Percentiles rank a stretch among this genome's conserved stretches.
Conservation (phyloP, 2,888 invertebrate species). For the Thymelicus sylvestris region DNA sequence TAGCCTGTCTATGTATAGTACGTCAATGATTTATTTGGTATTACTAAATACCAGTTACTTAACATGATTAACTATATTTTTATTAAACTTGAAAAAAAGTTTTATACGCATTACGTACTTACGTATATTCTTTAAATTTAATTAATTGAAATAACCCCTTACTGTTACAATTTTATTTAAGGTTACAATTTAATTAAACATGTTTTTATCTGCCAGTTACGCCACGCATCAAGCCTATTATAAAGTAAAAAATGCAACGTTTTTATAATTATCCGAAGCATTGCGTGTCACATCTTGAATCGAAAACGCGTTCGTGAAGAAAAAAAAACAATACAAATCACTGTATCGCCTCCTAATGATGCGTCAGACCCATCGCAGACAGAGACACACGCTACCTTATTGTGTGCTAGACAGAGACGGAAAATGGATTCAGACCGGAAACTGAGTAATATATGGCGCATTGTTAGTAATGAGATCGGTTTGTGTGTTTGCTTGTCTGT, state of each 20-base stretch:
- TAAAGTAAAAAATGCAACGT: conserved; percentile 17
- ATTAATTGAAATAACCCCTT: too few species aligned
- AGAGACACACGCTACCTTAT: conserved; percentile 47
- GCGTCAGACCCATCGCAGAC: conserved; percentile 65
- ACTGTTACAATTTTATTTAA: too few species aligned
- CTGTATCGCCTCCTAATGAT: conserved; percentile 79
- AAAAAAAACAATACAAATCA: conserved; percentile 70
- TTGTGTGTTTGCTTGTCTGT: conserved; percentile 69
- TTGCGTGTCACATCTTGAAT: conserved; percentile 27
- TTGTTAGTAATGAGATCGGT: conserved; percentile 83
- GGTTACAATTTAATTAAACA: not conserved
- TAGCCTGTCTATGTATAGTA: too few species aligned
- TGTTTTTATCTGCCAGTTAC: conserved; percentile 7
- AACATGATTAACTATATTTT: too few species aligned
- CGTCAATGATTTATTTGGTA: too few species aligned
- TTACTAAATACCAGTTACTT: too few species aligned
- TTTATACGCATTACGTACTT: too few species aligned
- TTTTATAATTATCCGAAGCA: conserved; percentile 28
- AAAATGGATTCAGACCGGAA: conserved; percentile 74
- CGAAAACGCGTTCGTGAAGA: conserved; percentile 29
- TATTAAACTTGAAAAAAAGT: too few species aligned
- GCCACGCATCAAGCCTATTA: not conserved
- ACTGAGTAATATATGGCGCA: conserved; percentile 81
- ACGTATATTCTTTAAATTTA: too few species aligned
- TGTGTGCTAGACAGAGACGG: conserved; percentile 52